Percentiles rank a stretch among this genome's conserved stretches.
Evolutionary conservation across 2,888 invertebrate species (phyloP).

Genomic region (Bellardia pandia): DNA sequence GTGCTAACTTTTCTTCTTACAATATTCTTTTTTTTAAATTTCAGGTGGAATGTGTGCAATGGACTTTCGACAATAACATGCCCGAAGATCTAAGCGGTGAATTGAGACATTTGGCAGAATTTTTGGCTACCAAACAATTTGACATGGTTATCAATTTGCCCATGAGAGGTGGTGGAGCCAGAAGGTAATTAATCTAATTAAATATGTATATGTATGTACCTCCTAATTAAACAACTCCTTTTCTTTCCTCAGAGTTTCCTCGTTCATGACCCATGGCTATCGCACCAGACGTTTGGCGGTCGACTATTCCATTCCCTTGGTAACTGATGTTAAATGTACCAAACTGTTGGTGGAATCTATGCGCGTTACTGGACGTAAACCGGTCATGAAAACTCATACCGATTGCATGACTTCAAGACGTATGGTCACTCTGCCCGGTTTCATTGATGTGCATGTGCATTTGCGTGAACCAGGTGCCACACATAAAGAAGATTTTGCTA

Average conservation of each 20-base stretch:
- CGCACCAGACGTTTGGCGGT: conserved; percentile 97
- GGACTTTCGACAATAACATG: conserved; percentile 97
- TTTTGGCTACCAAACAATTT: conserved; percentile 96
- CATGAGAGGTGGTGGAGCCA: conserved; percentile 94
- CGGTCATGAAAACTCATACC: conserved; percentile 95
- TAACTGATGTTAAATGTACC: conserved; percentile 99
- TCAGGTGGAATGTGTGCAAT: conserved; percentile 97
- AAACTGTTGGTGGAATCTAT: conserved; percentile 97
- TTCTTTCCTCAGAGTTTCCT: conserved; percentile 89
- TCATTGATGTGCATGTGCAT: conserved; percentile 99
- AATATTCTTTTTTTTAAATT: conserved; percentile 26
- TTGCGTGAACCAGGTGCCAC: conserved; percentile 98
- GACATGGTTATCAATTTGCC: conserved; percentile 99
- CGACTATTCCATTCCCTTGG: conserved; percentile 98
- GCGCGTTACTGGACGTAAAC: conserved; percentile 88
- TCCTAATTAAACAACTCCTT: neutral
- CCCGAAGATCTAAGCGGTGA: conserved; percentile 91
- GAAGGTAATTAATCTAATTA: conserved; percentile 82
- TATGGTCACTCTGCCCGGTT: conserved; percentile 95
- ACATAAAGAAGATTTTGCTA: conserved; percentile 97
- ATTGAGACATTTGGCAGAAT: conserved; percentile 94
- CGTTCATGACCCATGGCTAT: conserved; percentile 97
- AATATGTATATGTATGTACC: neutral
- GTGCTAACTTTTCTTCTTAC: too few relatives aligned
- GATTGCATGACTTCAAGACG: conserved; percentile 97